Percentiles rank a stretch among this genome's conserved stretches.
Evolutionary conservation across 2,888 invertebrate species (phyloP).

Genomic region (Agonopterix arenella): DNA sequence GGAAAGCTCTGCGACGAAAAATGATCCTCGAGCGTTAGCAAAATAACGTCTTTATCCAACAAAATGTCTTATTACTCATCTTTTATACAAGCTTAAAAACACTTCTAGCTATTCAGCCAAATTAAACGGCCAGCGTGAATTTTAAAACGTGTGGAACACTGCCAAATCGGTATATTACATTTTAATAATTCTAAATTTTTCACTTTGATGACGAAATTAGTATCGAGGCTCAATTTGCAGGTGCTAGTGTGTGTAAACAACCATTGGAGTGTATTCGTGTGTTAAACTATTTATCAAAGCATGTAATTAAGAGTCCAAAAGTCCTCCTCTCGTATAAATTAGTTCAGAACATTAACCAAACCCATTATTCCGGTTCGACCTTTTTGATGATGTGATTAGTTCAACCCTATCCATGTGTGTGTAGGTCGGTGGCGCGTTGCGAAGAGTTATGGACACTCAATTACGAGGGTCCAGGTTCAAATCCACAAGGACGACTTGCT

Average conservation of each 20-base stretch:
- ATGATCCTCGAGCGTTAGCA: slow-evolving; percentile 34
- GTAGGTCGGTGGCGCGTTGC: no score
- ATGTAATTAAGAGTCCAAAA: slow-evolving; percentile 11
- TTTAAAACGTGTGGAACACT: slow-evolving; percentile 33
- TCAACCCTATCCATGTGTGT: not conserved
- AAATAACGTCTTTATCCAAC: slow-evolving; percentile 47
- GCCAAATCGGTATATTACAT: slow-evolving; percentile 29
- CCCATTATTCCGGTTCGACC: slow-evolving; percentile 10
- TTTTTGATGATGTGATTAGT: slow-evolving; percentile 4
- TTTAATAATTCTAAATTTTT: slow-evolving; percentile 3
- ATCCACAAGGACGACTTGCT: no score
- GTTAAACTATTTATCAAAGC: slow-evolving; percentile 15
- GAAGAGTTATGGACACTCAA: no score
- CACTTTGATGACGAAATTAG: slow-evolving; percentile 6
- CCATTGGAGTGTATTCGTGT: not conserved
- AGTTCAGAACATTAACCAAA: slow-evolving; percentile 11
- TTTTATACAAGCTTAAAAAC: slow-evolving; percentile 27
- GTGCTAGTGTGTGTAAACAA: not conserved
- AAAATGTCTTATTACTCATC: slow-evolving; percentile 41
- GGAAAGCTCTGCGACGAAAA: slow-evolving; percentile 33
- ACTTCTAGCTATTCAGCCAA: slow-evolving; percentile 25
- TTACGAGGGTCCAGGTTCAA: no score
- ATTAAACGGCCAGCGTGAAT: slow-evolving; percentile 27
- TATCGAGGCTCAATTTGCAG: not conserved
- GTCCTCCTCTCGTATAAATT: slow-evolving; percentile 11